Base-by-base conservation (phyloP, 2,888 invertebrate species). In the Phalera bucephala region DNA sequence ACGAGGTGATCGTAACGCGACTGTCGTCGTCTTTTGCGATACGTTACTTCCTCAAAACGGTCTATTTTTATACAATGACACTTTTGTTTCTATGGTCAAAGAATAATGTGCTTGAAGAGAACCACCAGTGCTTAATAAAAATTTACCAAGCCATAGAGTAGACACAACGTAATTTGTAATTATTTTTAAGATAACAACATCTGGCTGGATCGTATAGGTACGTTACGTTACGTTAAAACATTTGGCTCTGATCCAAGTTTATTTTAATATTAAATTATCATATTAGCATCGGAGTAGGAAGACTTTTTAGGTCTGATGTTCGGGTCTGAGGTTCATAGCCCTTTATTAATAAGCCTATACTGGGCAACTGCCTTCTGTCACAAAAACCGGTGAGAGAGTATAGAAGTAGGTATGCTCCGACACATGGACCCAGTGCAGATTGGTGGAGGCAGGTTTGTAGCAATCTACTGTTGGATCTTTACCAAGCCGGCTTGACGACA, bases 241-340 rank as follows among this genome's bases (percentile, higher is more conserved):
- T 61, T 78, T 86, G 89, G 88, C 76, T 51, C 2, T 15, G 33
- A 43, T 67, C 86, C 89, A 86, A 80, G 65, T 77, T 80, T 81
- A 77, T 86, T 84, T 85, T 78, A 64, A 81, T 80, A 78, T 72
- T 55, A 79, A 77, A 73, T 80, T 80, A 85, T 84, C 72, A 77
- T 76, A 80, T 83, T 72, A 74, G 72, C 66, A 71, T 64, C 46
- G 57, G 63, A 73, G 71, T 64, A 68, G 69, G 69, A 74, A 76
- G 67, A 48, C 61, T 71, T 65, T 68, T 72, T 51, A 26, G 44
- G 28, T 49, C 52, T 59, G 40, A 57, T 47, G 42, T 45, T n/a
- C n/a, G n/a, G n/a, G n/a, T n/a, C n/a, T n/a, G 36, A 32, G 52
- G 19, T 36, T 37, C 33, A 38, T 40, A 52, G 33, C 49, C 40